Conservation (phyloP, 2,888 invertebrate genomes). For the Parnassius glacialis region DNA sequence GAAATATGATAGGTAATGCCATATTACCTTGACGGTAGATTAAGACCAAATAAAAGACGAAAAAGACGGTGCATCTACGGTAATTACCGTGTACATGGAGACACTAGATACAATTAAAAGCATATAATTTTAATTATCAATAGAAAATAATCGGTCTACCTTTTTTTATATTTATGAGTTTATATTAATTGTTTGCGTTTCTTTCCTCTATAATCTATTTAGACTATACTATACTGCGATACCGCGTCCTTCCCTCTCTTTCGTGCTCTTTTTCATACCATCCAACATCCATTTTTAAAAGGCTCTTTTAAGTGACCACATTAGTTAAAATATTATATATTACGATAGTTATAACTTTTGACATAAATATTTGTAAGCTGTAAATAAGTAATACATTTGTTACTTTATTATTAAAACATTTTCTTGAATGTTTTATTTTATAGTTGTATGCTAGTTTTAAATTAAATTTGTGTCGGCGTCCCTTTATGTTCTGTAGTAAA, state of each 20-base stretch:
- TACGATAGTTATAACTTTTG: neutral
- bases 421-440: neutral
- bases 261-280: slow-evolving; percentile 13
- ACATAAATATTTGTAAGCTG: neutral
- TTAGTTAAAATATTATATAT: slow-evolving; percentile 6
- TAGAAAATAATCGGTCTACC: too few relatives aligned
- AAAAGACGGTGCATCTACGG: too few relatives aligned
- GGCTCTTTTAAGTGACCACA: slow-evolving; percentile 21
- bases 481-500: slow-evolving; percentile 18
- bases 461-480: slow-evolving; percentile 18
- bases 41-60: too few relatives aligned
- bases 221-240: neutral
- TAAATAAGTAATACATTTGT: neutral
- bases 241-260: slow-evolving; percentile 16
- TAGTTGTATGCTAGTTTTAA: slow-evolving; percentile 7
- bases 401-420: neutral
- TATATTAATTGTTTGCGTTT: too few relatives aligned
- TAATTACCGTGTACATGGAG: too few relatives aligned
- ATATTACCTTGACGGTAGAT: too few relatives aligned
- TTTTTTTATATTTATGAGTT: too few relatives aligned
- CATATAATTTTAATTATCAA: too few relatives aligned
- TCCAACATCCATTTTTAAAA: slow-evolving; percentile 14
- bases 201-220: too few relatives aligned
- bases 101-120: too few relatives aligned
- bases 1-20: too few relatives aligned